Evolutionary conservation across 2,888 invertebrate genomes (phyloP), one percentile per base, ranked within the genome.

Genomic region (Gisinianus flammeolus): DNA sequence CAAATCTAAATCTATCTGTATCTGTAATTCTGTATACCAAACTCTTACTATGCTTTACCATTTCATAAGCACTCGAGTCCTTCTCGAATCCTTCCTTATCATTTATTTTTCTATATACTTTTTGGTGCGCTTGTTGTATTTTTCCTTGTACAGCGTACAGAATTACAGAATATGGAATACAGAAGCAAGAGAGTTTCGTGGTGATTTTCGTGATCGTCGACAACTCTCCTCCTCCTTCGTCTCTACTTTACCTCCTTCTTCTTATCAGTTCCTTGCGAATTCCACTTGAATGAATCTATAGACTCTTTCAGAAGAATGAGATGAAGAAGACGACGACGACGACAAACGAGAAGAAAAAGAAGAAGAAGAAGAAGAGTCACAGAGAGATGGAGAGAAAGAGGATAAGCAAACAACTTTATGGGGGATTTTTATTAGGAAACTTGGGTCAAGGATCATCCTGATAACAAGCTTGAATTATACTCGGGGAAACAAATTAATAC

Each of bases 361-460:
- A 6, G 44, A 16, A 44, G 44, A 44, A 62, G 28, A 4, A 62
- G 2, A 28, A 26, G 24, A 62, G 62, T 12, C 8, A 54, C 0
- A 28, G 62, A 62, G 62, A 62, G 62, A 62, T 16, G 1, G 31
- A 28, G 62, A 22, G 33, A 67, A 31, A 33, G 19, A 33, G 19
- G 22, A 19, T 8, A 31, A 24, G 67, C 8, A 30, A 35, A 33
- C 26, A 67, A 67, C 31, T 67, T 67, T 2, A 54, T 54, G 44
- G 71, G 12, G 26, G n/a, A 22, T 69, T 64, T 71, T 72, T 77
- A 72, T 77, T 44, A 56, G 67, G 71, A 71, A 72, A 77, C 67
- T 44, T 66, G 67, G 72, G 71, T 72, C 77, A 77, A 72, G 71
- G 77, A 26, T 64, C 72, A 77, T 71, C 71, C 44, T 33, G 77